Evolutionary conservation across 2,888 invertebrate genomes (phyloP).

Genomic region (Acronicta leporina): DNA sequence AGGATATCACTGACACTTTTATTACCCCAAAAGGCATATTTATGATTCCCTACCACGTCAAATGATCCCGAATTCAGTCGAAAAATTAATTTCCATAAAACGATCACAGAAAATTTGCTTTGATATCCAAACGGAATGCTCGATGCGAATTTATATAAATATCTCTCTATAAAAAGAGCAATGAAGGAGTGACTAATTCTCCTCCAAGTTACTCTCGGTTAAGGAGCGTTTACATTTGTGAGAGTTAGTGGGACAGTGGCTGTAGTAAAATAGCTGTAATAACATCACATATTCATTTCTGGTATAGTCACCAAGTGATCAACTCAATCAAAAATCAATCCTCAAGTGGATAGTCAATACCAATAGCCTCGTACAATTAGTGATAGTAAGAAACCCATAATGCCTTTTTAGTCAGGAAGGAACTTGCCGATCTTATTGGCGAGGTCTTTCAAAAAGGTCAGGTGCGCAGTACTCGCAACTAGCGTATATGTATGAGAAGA

Average conservation of each 20-base stretch:
- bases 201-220: conserved; percentile 9
- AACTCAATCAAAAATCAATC: too few species aligned
- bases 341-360: too few species aligned
- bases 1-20: conserved; percentile 7
- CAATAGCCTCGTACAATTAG: too few species aligned
- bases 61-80: conserved; percentile 14
- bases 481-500: too few species aligned
- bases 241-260: conserved; percentile 2
- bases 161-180: conserved; percentile 33
- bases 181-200: conserved; percentile 33
- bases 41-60: conserved; percentile 7
- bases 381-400: too few species aligned
- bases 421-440: too few species aligned
- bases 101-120: conserved; percentile 20
- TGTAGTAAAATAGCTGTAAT: too few species aligned
- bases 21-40: conserved; percentile 13
- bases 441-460: too few species aligned
- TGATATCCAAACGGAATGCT: conserved; percentile 18
- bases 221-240: conserved; percentile 22
- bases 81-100: conserved; percentile 10
- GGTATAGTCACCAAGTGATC: too few species aligned
- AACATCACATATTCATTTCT: too few species aligned
- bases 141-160: conserved; percentile 28
- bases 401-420: too few species aligned
- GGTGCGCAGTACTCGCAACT: too few species aligned